Base-by-base conservation (phyloP, 2,888 invertebrate genomes). In the Salpingus planirostris region DNA sequence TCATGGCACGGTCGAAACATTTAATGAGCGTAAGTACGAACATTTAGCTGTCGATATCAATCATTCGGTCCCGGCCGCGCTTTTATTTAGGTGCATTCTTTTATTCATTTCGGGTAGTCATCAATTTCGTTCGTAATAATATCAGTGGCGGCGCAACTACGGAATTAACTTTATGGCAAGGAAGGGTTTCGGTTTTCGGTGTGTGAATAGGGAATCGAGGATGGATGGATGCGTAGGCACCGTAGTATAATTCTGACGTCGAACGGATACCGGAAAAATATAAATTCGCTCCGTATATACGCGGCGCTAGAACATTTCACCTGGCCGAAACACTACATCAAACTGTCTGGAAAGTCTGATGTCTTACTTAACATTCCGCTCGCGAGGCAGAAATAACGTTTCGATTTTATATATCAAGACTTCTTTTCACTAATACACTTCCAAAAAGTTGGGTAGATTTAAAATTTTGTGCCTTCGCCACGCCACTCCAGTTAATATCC, bases 261-360 rank as follows among this genome's bases (percentile, higher is more conserved):
- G 46, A 50, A 48, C 42, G 37, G 43, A 42, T 38, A 40, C 46
- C 43, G 33, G 42, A 44, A 49, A 51, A 49, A 47, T 48, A 54
- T 54, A 54, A 52, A 54, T 52, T 52, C 46, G 31, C 31, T 32
- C 33, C 33, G 34, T 44, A 42, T 38, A 40, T 29, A 41, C 40
- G 41, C 33, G 36, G 30, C 27, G 21, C 29, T 30, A 39, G 34
- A 42, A 36, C 40, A 37, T 46, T 46, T 42, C 35, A 54, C 52
- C 53, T 52, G 46, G 45, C 46, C 48, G 41, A 47, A 48, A 44
- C 47, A 50, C 51, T 55, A 54, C 47, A 55, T 55, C 55, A 55
- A 54, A 48, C 55, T 55, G 55, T 53, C 55, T 47, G 33, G 42
- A 46, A 55, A 49, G 45, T 49, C 45, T 37, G 47, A 52, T 48